Percentiles rank a stretch among this genome's conserved stretches.
Conservation (phyloP, 2,888 invertebrate genomes). For the Drosophila eohydei region DNA sequence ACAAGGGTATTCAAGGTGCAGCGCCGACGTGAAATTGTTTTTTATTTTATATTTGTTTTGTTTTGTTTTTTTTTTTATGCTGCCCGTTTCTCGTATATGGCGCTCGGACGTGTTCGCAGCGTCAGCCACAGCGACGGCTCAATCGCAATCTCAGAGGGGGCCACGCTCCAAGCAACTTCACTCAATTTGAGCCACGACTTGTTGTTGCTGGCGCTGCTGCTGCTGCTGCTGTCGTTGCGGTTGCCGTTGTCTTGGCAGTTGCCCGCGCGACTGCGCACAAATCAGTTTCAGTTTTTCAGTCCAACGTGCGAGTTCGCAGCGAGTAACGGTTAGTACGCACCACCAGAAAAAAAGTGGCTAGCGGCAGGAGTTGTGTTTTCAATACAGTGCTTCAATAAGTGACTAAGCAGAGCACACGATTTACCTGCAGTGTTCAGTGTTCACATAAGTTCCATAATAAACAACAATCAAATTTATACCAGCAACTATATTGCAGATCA, state of each 20-base stretch:
- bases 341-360: constrained; percentile 2
- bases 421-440: constrained; percentile 23
- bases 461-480: constrained; percentile 2
- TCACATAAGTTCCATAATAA: neutral
- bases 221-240: constrained; percentile 34
- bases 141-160: constrained; percentile 19
- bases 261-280: constrained; percentile 72
- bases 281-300: constrained; percentile 85
- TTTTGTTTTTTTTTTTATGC: constrained; percentile 24
- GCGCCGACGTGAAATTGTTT: neutral
- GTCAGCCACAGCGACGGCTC: constrained; percentile 21
- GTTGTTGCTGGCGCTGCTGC: constrained; percentile 47
- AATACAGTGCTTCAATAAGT: constrained; percentile 22
- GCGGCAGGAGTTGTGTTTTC: constrained; percentile 8
- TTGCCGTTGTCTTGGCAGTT: constrained; percentile 74
- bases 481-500: constrained; percentile 7
- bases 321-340: constrained; percentile 72
- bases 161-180: constrained; percentile 35
- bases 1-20: constrained; percentile 1
- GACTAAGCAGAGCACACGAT: constrained; percentile 22
- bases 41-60: constrained; percentile 10
- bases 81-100: constrained; percentile 45
- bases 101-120: constrained; percentile 45
- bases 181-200: constrained; percentile 53
- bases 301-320: constrained; percentile 83